phyloP scores from a whole-genome alignment of 1,140 invertebrate species.

The Nilaparvata lugens region DNA sequence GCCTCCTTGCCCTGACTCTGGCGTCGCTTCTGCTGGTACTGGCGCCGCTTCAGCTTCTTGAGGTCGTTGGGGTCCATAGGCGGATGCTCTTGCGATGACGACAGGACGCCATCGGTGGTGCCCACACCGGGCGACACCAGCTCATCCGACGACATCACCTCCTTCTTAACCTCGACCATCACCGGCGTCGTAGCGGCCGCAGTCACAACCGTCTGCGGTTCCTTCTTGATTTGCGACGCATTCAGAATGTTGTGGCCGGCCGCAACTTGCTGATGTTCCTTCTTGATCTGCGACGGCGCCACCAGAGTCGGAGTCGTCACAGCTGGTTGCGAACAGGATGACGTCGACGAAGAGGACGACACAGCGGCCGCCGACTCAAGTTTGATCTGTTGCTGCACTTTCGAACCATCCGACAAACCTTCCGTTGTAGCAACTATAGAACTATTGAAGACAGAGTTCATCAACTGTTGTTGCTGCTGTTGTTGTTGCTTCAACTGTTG shows the following conservation, averaged over 20 bases:
- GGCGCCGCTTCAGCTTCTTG: conserved; percentile 67
- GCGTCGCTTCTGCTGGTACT: conserved; percentile 73
- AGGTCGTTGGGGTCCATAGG: conserved; percentile 36
- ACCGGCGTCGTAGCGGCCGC: conserved; percentile 15
- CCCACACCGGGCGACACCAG: conserved; percentile 35
- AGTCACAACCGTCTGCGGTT: background rate
- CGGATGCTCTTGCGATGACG: conserved; percentile 3
- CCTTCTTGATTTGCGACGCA: conserved; percentile 12
- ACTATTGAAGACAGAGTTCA: conserved; percentile 17
- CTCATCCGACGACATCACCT: conserved; percentile 41
- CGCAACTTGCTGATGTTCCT: background rate
- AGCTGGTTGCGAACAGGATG: conserved; percentile 26
- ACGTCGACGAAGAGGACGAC: background rate
- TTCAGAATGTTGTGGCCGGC: background rate
- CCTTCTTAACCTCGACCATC: conserved; percentile 38
- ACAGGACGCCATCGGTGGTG: background rate
- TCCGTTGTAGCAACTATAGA: conserved; percentile 8
- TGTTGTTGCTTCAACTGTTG: conserved; percentile 3
- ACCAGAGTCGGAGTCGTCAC: background rate
- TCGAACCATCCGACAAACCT: no score
- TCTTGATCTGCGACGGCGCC: background rate
- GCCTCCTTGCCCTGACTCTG: conserved; percentile 54
- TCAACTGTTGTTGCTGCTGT: conserved; percentile 27
- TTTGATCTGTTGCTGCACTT: conserved; percentile 6
- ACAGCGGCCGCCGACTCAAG: background rate